Percentiles rank a stretch among this genome's conserved stretches.
Evolutionary conservation across 2,888 invertebrate genomes (phyloP).

Genomic region (Perizoma affinitatum): DNA sequence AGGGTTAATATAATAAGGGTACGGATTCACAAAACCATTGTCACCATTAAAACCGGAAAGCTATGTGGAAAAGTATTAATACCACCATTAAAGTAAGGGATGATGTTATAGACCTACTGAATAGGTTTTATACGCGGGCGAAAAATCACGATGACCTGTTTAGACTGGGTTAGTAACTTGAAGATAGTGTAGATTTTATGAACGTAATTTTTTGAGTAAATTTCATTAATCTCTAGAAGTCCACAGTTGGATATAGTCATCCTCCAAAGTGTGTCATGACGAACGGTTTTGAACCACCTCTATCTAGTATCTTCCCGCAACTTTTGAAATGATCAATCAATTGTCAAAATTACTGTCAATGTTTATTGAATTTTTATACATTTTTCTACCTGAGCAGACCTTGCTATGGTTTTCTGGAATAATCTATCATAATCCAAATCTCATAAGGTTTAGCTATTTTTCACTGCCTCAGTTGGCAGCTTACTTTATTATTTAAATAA

Average conservation of each 20-base stretch:
- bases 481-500: conserved; percentile 26
- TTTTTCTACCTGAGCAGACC: no score
- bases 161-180: background rate
- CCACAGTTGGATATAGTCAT: no score
- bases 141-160: background rate
- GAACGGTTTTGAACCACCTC: no score
- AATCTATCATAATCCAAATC: background rate
- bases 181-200: no score
- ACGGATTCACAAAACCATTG: conserved; percentile 45
- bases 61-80: conserved; percentile 49
- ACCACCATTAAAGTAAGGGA: conserved; percentile 52
- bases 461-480: conserved; percentile 5
- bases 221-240: no score
- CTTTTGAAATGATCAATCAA: no score
- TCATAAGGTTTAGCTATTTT: background rate
- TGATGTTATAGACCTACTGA: conserved; percentile 47
- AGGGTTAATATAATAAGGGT: conserved; percentile 25
- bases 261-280: no score
- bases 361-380: no score
- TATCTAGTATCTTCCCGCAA: no score
- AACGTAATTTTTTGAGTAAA: no score
- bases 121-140: conserved; percentile 11
- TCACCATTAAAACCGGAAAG: conserved; percentile 46
- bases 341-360: no score
- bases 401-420: no score